Evolutionary conservation across 2,888 invertebrate species (phyloP).

Genomic region (Cheilosia soror): DNA sequence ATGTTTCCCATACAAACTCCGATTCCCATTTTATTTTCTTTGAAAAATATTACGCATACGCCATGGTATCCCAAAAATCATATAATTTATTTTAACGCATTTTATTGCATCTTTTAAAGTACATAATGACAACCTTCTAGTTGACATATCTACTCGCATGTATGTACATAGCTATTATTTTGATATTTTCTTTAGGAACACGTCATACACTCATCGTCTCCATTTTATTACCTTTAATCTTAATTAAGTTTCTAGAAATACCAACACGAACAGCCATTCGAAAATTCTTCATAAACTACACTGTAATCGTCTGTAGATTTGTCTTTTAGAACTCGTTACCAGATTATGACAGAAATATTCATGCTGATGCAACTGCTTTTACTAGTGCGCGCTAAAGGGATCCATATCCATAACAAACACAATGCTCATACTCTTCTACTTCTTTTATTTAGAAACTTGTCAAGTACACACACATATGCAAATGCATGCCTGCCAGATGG

Average conservation of each 20-base stretch:
- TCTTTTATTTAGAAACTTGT: not conserved
- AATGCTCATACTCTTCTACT: constrained; percentile 32
- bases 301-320: not conserved
- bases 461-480: constrained; percentile 1
- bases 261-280: too few relatives aligned
- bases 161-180: too few relatives aligned
- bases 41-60: constrained; percentile 7
- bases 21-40: too few relatives aligned
- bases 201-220: not conserved
- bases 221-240: constrained; percentile 2
- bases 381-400: constrained; percentile 11
- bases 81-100: too few relatives aligned
- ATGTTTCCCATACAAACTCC: too few relatives aligned
- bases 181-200: not conserved
- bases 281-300: not conserved
- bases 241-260: constrained; percentile 22
- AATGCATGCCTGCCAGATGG: constrained; percentile 16
- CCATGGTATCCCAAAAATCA: not conserved
- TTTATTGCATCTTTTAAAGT: too few relatives aligned
- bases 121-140: too few relatives aligned
- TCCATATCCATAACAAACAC: constrained; percentile 31
- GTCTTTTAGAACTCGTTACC: constrained; percentile 56
- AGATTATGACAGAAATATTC: constrained; percentile 26
- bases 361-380: constrained; percentile 40
- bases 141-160: too few relatives aligned